A percentile compares a stretch with the other conserved stretches of the same genome.
These are phyloP conservation scores for Otolemur garnettii DNA, from an alignment of 2,113 vertebrate genomes.

Conservation along the genomic window DNA sequence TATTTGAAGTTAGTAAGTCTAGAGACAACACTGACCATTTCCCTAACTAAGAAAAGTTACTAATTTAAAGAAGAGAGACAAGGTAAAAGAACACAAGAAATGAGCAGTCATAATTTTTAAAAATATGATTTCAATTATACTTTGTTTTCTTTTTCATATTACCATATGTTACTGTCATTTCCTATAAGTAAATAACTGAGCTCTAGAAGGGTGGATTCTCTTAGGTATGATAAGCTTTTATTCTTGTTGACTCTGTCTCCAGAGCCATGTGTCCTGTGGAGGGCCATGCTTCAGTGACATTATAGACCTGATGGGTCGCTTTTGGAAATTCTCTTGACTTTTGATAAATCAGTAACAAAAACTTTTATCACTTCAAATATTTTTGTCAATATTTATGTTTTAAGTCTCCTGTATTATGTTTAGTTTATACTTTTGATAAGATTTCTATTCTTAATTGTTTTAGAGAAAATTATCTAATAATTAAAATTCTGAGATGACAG, in stretches of 20 bases:
- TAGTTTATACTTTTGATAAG: not conserved
- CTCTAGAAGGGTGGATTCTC: not conserved
- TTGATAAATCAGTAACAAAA: not conserved
- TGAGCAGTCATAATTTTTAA: not conserved
- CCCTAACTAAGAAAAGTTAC: not conserved
- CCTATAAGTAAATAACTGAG: not conserved
- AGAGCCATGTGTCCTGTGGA: too few relatives aligned
- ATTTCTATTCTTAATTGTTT: not conserved
- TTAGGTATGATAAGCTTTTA: not conserved
- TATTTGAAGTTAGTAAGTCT: not conserved
- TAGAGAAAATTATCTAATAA: not conserved
- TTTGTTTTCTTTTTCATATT: not conserved
- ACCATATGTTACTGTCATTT: not conserved
- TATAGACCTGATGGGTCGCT: fast-evolving
- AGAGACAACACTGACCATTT: not conserved
- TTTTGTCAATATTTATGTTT: not conserved
- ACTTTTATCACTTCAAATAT: not conserved
- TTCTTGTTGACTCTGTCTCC: not conserved
- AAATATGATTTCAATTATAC: not conserved
- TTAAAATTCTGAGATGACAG: not conserved
- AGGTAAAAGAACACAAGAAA: not conserved
- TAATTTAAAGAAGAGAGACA: not conserved
- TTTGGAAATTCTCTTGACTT: not conserved
- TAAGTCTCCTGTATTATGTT: not conserved
- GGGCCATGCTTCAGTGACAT: not conserved